A percentile compares a stretch with the other conserved stretches of the same genome.
These are phyloP conservation scores for Digitonthophagus gazella DNA, from an alignment of 2,888 invertebrate species.

Conservation along the genomic window DNA sequence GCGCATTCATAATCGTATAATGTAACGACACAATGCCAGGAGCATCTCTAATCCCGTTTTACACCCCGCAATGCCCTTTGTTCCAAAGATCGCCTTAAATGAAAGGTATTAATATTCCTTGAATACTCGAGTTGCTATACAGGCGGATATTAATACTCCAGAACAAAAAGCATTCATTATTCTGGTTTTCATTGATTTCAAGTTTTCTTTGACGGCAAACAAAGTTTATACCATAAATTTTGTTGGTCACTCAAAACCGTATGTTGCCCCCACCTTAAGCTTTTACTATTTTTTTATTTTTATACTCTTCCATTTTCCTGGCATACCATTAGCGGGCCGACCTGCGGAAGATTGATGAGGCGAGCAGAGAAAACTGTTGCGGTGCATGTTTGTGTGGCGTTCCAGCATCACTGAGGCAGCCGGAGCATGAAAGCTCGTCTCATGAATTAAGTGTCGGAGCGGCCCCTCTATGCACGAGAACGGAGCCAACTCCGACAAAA, in stretches of 20 bases:
- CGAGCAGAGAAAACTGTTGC: neutral
- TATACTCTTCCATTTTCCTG: neutral
- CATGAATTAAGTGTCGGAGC: conserved; percentile 13
- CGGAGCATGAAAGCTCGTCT: conserved; percentile 10
- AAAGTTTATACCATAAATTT: no score
- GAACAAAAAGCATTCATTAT: neutral
- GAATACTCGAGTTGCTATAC: no score
- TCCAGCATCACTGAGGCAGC: conserved; percentile 1
- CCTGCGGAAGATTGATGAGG: conserved; percentile 14
- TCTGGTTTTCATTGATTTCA: no score
- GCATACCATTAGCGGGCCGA: neutral
- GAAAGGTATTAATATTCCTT: neutral
- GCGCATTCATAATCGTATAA: neutral
- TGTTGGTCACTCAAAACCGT: no score
- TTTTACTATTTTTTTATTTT: neutral
- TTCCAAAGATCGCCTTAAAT: neutral
- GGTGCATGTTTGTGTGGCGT: conserved; percentile 1
- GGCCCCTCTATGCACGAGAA: neutral
- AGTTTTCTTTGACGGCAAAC: neutral
- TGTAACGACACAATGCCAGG: neutral
- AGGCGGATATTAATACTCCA: neutral
- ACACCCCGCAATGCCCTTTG: neutral
- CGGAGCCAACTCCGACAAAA: neutral
- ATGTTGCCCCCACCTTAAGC: neutral
- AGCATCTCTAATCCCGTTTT: neutral